Percentiles rank a stretch among this genome's conserved stretches.
These are phyloP conservation scores for Drosophila bocki DNA, from an alignment of 1,140 invertebrate species.

Conservation along the genomic window DNA sequence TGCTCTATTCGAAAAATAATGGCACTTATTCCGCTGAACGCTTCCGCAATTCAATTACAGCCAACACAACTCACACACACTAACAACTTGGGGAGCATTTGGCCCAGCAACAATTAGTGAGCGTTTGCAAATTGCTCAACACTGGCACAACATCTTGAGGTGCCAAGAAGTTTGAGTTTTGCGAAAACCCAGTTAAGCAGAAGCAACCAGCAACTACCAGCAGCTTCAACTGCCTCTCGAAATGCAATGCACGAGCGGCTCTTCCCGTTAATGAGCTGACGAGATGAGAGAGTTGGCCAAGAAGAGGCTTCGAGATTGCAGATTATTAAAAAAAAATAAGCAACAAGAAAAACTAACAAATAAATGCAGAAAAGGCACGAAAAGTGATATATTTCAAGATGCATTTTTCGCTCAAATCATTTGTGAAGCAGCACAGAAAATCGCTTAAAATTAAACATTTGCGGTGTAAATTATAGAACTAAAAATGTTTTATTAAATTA, in stretches of 20 bases:
- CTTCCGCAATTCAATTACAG: slow-evolving; percentile 35
- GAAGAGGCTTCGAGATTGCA: slow-evolving; percentile 41
- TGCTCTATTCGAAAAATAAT: slow-evolving; percentile 20
- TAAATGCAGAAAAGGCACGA: not conserved
- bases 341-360: slow-evolving; percentile 10
- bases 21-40: slow-evolving; percentile 37
- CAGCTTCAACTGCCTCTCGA: slow-evolving; percentile 21
- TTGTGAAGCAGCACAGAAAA: slow-evolving; percentile 7
- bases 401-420: slow-evolving; percentile 27
- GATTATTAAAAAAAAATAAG: slow-evolving; percentile 36
- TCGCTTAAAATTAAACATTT: not conserved
- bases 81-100: slow-evolving; percentile 16
- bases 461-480: not conserved
- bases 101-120: slow-evolving; percentile 52
- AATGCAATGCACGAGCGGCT: slow-evolving; percentile 54
- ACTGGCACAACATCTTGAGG: slow-evolving; percentile 44
- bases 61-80: slow-evolving; percentile 17
- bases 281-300: slow-evolving; percentile 45
- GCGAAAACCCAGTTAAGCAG: slow-evolving; percentile 42
- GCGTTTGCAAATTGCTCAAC: slow-evolving; percentile 37
- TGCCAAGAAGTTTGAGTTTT: slow-evolving; percentile 58
- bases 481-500: not conserved
- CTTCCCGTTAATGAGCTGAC: slow-evolving; percentile 49
- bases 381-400: slow-evolving; percentile 30
- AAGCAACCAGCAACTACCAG: slow-evolving; percentile 34